These are phyloP conservation scores for Oriolus oriolus DNA, from an alignment of 2,113 vertebrate genomes.

Conservation along the genomic window DNA sequence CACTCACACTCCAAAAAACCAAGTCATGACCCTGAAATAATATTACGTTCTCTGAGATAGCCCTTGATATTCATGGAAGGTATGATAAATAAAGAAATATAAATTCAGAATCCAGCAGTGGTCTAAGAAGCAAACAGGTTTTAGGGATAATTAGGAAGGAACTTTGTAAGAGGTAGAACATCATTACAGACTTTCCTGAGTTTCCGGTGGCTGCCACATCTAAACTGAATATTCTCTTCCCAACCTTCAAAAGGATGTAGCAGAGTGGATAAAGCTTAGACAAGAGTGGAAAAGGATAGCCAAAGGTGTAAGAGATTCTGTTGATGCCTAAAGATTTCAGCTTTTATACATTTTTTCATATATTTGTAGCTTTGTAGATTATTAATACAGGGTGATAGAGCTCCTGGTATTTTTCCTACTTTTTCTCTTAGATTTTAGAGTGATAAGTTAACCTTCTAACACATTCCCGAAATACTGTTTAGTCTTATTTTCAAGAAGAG, in stretches of 20 bases:
- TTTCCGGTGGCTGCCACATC: not conserved
- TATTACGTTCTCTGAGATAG: not conserved
- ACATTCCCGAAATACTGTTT: not conserved
- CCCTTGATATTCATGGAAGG: not conserved
- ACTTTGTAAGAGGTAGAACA: not conserved
- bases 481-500: not conserved
- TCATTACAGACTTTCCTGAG: not conserved
- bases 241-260: not conserved
- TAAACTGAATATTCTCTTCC: not conserved
- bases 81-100: not conserved
- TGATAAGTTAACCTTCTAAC: not conserved
- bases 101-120: not conserved
- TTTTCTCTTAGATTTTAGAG: not conserved
- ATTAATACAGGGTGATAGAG: not conserved
- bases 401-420: not conserved
- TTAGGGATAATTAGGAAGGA: not conserved
- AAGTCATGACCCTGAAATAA: not conserved
- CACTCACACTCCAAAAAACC: fast-evolving
- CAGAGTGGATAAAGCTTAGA: not conserved
- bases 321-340: not conserved
- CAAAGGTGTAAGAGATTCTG: not conserved
- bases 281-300: not conserved
- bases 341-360: not conserved
- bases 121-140: not conserved
- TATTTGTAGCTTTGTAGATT: not conserved